Evolutionary conservation across 1,140 invertebrate genomes (phyloP).

Genomic region (Drosophila murphyi): DNA sequence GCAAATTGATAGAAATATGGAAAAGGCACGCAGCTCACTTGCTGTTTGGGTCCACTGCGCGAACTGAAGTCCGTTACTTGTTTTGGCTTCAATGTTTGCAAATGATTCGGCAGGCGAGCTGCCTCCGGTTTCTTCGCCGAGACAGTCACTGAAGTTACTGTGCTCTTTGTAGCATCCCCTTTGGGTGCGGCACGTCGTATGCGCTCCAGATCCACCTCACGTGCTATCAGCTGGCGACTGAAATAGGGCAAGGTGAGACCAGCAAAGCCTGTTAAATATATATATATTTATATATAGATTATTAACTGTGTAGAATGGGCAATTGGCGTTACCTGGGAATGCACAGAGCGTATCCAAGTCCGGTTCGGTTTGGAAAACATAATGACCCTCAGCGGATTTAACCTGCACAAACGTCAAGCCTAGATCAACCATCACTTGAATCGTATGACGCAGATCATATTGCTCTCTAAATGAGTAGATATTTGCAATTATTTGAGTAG

Average conservation of each 20-base stretch:
- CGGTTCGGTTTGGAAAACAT: conserved; percentile 93
- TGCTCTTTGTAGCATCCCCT: conserved; percentile 36
- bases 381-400: conserved; percentile 90
- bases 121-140: conserved; percentile 30
- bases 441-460: conserved; percentile 88
- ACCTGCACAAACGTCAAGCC: conserved; percentile 95
- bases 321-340: conserved; percentile 63
- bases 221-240: conserved; percentile 91
- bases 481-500: not conserved
- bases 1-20: conserved; percentile 60
- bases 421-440: conserved; percentile 94
- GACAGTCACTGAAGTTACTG: not conserved
- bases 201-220: conserved; percentile 91
- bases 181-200: conserved; percentile 86
- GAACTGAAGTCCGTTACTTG: conserved; percentile 74
- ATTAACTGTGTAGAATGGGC: not conserved
- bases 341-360: conserved; percentile 85
- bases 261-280: conserved; percentile 46
- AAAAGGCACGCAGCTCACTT: conserved; percentile 43
- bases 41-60: conserved; percentile 83
- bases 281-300: not conserved
- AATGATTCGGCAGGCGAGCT: conserved; percentile 87
- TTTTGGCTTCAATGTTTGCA: conserved; percentile 88
- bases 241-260: conserved; percentile 86
- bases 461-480: conserved; percentile 87